Base-by-base conservation (phyloP, 2,888 invertebrate genomes). In the Hemaris fuciformis region DNA sequence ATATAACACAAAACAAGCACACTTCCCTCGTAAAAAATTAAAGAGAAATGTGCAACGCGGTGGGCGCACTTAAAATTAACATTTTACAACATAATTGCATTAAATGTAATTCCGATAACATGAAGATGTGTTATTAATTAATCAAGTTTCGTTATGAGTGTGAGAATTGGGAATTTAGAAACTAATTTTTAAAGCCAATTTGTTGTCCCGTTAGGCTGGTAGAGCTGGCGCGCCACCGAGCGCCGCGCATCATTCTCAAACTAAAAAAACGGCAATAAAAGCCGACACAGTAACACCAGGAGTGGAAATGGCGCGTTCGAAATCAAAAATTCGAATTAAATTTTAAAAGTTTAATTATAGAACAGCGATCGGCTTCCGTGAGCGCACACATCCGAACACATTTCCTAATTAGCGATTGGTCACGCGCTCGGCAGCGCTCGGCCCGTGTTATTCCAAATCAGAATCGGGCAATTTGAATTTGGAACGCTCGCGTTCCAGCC, bases 321-420 rank as follows among this genome's bases (percentile, higher is more conserved):
- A 89, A 89, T 89, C 82, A 79, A 85, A 87, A 90, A 87, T 87
- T 83, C 79, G 81, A 82, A 83, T 87, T 84, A 84, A 84, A 84
- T 81, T 84, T 86, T 85, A 80, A 85, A 88, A 87, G 81, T 88
- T 91, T 88, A 90, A 91, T 91, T 91, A 89, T 82, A 79, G 83
- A 83, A 80, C 78, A 74, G 74, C 84, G 84, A 88, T 89, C 88
- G 86, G 91, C 91, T 92, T 90, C 91, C 88, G 91, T 87, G 82
- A 81, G 81, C 81, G 85, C 81, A 79, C 80, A 80, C 81, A 74
- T 71, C 71, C 69, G 85, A 87, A 84, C 87, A 87, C 88, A 88
- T 88, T 89, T 86, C 85, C 91, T 90, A 90, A 91, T 92, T 92
- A 91, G 88, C 90, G 88, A 92, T 92, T 92, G 89, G 91, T 86